Base-by-base conservation (phyloP, 2,113 vertebrate genomes). In the Tupaia chinensis region DNA sequence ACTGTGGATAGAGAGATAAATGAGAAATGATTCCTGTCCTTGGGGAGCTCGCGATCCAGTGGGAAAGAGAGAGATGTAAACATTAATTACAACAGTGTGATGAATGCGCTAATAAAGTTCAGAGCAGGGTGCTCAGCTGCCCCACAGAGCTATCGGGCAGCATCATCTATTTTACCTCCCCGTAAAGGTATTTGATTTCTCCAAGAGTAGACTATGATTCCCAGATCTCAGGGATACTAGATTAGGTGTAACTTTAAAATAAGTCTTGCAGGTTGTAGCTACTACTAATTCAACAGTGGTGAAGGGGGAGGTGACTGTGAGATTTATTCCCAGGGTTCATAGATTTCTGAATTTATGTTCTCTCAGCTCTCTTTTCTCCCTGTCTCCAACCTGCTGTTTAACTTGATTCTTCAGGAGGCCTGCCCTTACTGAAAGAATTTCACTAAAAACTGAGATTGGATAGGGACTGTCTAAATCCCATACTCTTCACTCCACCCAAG, bases 171-270 rank as follows among this genome's bases (percentile, higher is more conserved):
- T 94, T 95, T 87, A 66, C 88, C 29, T 91, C 73, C 25, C 3
- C 94, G 69, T 91, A 86, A 97, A 95, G 73, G 61, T 88, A 78
- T 96, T 90, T 96, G 91, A 91, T 95, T 95, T 53, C 56, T 97
- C 17, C 12, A 91, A 88, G 91, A 88, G 53, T 95, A 85, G 90
- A 80, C 88, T 78, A 2, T 1, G 11, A 88, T 81, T 25, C 74
- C 22, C 32, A 95, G 32, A 58, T 91, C 94, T 96, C 79, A 88
- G 29, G 56, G n/a, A 61, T 87, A n/a, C 76, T 93, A 19, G 25
- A 66, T 88, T 93, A 72, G 10, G 15, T 73, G 22, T 70, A 89
- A 66, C 65, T 78, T 97, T 82, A 91, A 84, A 92, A 87, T 80
- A 77, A 87, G 83, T 80, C 83, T 91, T 73, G 3, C 56, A 89